Evolutionary conservation across 2,797 vertebrate genomes (phyloP), one percentile per base, ranked within the genome.

Genomic region (Cyclura pinguis): DNA sequence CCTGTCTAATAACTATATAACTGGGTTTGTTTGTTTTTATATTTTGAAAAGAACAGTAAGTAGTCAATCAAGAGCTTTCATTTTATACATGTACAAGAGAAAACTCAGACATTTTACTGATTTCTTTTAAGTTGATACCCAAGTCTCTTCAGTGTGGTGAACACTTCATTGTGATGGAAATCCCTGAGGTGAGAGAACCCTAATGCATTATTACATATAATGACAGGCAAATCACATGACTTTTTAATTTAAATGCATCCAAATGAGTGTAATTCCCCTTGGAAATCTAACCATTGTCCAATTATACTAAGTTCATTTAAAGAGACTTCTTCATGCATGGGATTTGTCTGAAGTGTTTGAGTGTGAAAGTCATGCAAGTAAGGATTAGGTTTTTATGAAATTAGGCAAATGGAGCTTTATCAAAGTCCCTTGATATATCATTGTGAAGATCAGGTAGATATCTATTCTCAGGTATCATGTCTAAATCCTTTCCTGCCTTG

Each of bases 231-330:
- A 84, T 77, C 81, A 84, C 72, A 64, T 84, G 88, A 76, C 80
- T 88, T 74, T 89, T 35, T 89, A 89, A 89, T 89, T 50, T 89
- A 76, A 89, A 83, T 76, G 81, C 81, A 76, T 84, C 72, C 62
- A 80, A 89, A 84, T 89, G 81, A 84, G 81, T 84, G 72, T 62
- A 84, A 89, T 89, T 89, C 81, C 81, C 81, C 42, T 77, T 84
- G 57, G 88, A 89, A 89, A 89, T 84, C 55, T 64, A 64, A 35
- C 81, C 81, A 52, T 89, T 52, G 57, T 89, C 72, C 81, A 83
- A 84, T 84, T 67, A 89, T 84, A 84, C 42, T 27, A 77, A 84
- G 72, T 84, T 89, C 82, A 77, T 84, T 84, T 89, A 82, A 89
- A 89, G 69, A 77, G 72, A 77, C 42, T 89, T 89, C 57, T 76